Base-by-base conservation (phyloP, 2,797 vertebrate species). In the Lacerta agilis region DNA sequence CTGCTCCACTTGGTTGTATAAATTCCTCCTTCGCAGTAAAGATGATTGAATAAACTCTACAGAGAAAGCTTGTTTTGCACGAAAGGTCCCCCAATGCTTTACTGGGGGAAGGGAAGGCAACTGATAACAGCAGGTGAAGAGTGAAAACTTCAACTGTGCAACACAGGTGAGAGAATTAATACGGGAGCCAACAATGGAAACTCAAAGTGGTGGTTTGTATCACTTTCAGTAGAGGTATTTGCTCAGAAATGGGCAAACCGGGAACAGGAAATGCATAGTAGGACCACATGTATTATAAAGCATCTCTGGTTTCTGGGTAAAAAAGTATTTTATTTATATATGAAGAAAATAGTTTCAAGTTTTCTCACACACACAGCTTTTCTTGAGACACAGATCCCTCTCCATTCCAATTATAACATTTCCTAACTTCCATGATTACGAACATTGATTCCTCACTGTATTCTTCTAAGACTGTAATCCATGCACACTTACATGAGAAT, bases 1-100 rank as follows among this genome's bases (percentile, higher is more conserved):
- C 64, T 49, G 27, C 67, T 80, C 9, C 7, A 20, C 55, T 66
- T 58, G 18, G 49, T 45, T 80, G 49, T 85, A 71, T 43, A 79
- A 79, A 88, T 88, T 72, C 87, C 67, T 88, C 41, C 13, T 64
- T 79, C 33, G 13, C 43, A n/a, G 9, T 45, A 64, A 66, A 71
- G 10, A 3, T 64, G 72, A 83, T 77, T 49, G n/a, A 64, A 80
- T 49, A 64, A 85, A 73, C n/a, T 64, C n/a, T 10, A 17, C 55
- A 11, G 25, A 64, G 38, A 61, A 61, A 79, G 69, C 67, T 27
- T 5, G n/a, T 67, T 77, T 87, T 71, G 36, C 36, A 18, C 20
- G 61, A 36, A 43, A 67, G 38, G 10, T 29, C 64, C 29, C 75
- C 27, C 20, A 36, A 7, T 66, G 20, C 29, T 71, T 41, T 79